phyloP scores from a whole-genome alignment of 2,797 vertebrate species.

The Iguana delicatissima region DNA sequence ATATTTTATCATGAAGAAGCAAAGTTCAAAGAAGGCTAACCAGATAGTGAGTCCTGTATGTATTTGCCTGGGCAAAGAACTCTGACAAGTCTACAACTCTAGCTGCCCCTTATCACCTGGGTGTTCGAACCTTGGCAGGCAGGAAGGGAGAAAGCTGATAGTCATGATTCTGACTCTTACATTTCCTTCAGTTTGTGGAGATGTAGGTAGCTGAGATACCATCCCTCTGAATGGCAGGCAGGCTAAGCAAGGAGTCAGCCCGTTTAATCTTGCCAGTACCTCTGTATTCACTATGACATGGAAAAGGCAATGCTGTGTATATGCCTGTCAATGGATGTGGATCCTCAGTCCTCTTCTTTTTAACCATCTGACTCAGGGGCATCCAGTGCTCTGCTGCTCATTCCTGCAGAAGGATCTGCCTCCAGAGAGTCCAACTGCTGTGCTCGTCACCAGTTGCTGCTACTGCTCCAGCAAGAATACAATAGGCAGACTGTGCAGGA shows the following conservation, averaged over 20 bases:
- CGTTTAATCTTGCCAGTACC: not conserved
- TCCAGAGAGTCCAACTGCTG: slow-evolving; percentile 30
- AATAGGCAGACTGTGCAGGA: accelerated
- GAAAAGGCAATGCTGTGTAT: slow-evolving; percentile 6
- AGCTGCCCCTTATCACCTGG: not conserved
- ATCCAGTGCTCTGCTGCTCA: not conserved
- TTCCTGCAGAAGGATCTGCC: slow-evolving; percentile 18
- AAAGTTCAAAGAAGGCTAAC: slow-evolving; percentile 3
- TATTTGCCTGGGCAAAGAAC: not conserved
- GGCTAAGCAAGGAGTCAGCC: not conserved
- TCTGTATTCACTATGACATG: not conserved
- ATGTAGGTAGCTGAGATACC: slow-evolving; percentile 1
- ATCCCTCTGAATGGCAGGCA: not conserved
- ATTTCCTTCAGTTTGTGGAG: not conserved
- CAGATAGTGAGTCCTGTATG: slow-evolving; percentile 1
- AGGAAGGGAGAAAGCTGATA: not conserved
- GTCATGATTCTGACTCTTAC: not conserved
- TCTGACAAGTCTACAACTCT: not conserved
- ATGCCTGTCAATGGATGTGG: not conserved
- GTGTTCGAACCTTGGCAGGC: not conserved
- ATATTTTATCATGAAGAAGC: slow-evolving; percentile 16
- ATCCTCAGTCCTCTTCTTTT: slow-evolving; percentile 11
- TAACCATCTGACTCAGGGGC: not conserved
- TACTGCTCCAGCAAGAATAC: slow-evolving; percentile 30
- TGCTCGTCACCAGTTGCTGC: not conserved